Base-by-base conservation (phyloP, 2,797 vertebrate genomes). In the Acrossocheilus wenchowensis region DNA sequence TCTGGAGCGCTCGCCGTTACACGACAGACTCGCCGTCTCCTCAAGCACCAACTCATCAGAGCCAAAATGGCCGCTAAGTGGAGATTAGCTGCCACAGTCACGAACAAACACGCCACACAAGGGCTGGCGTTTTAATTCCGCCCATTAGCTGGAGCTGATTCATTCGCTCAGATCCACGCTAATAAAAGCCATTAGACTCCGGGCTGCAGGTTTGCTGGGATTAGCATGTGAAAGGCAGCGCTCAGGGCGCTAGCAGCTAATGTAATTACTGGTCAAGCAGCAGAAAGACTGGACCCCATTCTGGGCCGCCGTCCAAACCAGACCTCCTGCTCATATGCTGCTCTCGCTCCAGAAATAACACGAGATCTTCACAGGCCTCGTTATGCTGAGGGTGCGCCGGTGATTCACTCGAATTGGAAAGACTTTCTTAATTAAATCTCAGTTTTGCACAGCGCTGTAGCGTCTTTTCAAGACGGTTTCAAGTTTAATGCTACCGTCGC, bases 131-230 rank as follows among this genome's bases (percentile, higher is more conserved):
- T 82, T 86, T 86, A 75, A 75, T 75, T 26, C 30, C 1, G 0
- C 54, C 34, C 57, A 54, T 82, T 81, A 86, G 30, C 34, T 69
- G 0, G 8, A 78, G 48, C 74, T 57, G 83, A 78, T 68, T 54
- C 41, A 74, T 81, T 72, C 84, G 82, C 72, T 88, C 69, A 85
- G 62, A 78, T 87, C 88, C 64, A 87, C 72, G 52, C 86, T 87
- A 89, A 90, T 90, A 81, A 90, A 90, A 91, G 90, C 91, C 89
- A 89, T 92, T 90, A 91, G 90, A 52, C 86, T 36, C 83, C 91
- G 83, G 79, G 54, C 78, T 86, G 86, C 64, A 78, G 89, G 83
- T 87, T 87, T 21, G 85, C 90, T 90, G 88, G 81, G 79, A 93
- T 93, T 87, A 92, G 83, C 91, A 91, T 91, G 85, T 87, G 86